Conservation (phyloP, 1,140 invertebrate species). For the Drosophila burlai region DNA sequence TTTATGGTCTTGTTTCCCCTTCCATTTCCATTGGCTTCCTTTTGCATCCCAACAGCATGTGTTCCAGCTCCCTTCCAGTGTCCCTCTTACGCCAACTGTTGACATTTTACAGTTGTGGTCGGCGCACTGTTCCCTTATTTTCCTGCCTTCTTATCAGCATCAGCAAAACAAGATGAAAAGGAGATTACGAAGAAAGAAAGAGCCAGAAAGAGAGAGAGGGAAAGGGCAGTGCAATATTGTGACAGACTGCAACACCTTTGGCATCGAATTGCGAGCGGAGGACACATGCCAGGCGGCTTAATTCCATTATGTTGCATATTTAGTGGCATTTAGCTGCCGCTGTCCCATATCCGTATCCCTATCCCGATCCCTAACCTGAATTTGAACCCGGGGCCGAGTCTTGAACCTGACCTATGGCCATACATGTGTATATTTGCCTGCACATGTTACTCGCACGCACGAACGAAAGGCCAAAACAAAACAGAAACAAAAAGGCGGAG, state of each 20-base stretch:
- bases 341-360: slow-evolving; percentile 27
- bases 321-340: slow-evolving; percentile 68
- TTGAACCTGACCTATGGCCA: slow-evolving; percentile 59
- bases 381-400: slow-evolving; percentile 18
- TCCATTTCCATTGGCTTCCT: neutral
- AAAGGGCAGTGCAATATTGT: slow-evolving; percentile 62
- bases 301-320: slow-evolving; percentile 73
- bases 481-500: slow-evolving; percentile 37
- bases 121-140: slow-evolving; percentile 17
- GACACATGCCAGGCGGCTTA: slow-evolving; percentile 48
- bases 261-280: slow-evolving; percentile 13
- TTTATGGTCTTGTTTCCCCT: slow-evolving; percentile 17
- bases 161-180: slow-evolving; percentile 17
- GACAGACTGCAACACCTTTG: slow-evolving; percentile 66
- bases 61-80: slow-evolving; percentile 37
- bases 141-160: slow-evolving; percentile 49
- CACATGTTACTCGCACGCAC: slow-evolving; percentile 73
- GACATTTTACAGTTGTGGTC: slow-evolving; percentile 49
- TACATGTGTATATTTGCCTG: slow-evolving; percentile 28
- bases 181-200: neutral
- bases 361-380: slow-evolving; percentile 31
- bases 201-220: neutral
- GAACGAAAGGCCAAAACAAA: slow-evolving; percentile 67
- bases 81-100: slow-evolving; percentile 62
- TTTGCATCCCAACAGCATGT: slow-evolving; percentile 66